A percentile compares a stretch with the other conserved stretches of the same genome.
These are phyloP conservation scores for Aphidius ervi DNA, from an alignment of 1,140 invertebrate genomes.

Conservation along the genomic window DNA sequence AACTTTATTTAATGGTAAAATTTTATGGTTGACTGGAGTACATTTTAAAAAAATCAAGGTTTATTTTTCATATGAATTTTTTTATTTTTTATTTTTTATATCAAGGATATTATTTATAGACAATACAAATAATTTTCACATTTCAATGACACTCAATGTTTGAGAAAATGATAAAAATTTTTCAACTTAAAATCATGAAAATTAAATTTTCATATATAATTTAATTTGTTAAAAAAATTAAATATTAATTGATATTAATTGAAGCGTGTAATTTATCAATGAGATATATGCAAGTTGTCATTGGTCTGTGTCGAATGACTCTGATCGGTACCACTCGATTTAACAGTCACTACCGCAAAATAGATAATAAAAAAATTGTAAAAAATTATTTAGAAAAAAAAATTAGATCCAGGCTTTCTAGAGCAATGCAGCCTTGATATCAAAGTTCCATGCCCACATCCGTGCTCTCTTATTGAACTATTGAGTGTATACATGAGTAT, in stretches of 20 bases:
- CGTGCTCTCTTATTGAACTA: too few relatives aligned
- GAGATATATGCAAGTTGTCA: neutral
- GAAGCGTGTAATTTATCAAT: slow-evolving; percentile 14
- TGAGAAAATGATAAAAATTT: too few relatives aligned
- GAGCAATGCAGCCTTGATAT: slow-evolving; percentile 37
- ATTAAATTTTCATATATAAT: neutral
- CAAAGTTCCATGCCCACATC: slow-evolving; percentile 26
- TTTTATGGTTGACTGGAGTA: too few relatives aligned
- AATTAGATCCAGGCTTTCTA: slow-evolving; percentile 34
- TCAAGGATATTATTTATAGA: slow-evolving; percentile 14
- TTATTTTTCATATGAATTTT: slow-evolving; percentile 5
- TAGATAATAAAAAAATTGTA: slow-evolving; percentile 1
- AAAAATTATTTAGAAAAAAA: slow-evolving; percentile 12
- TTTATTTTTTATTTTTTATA: slow-evolving; percentile 9
- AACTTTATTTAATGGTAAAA: too few relatives aligned
- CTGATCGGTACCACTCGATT: slow-evolving; percentile 16
- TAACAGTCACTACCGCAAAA: slow-evolving; percentile 23
- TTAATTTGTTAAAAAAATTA: neutral
- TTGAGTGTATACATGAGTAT: too few relatives aligned
- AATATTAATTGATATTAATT: slow-evolving; percentile 1
- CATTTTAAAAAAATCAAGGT: slow-evolving; percentile 1
- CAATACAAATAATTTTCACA: slow-evolving; percentile 3
- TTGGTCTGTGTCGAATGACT: neutral
- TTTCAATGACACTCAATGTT: too few relatives aligned
- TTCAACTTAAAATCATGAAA: neutral